phyloP scores from a whole-genome alignment of 2,113 vertebrate species.

The Poeciliopsis occidentalis region DNA sequence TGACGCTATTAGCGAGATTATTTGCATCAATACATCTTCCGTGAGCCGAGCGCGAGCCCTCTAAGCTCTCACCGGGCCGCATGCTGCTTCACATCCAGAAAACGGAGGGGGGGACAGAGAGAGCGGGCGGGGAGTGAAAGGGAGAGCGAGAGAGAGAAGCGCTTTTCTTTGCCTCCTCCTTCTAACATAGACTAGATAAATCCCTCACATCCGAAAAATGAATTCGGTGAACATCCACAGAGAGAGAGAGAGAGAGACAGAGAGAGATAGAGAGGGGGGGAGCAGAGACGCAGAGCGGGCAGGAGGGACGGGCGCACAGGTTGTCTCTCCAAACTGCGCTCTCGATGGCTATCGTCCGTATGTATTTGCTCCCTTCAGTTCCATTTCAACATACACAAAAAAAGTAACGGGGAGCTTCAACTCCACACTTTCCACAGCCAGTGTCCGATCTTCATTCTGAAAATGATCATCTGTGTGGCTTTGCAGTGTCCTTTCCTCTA shows the following conservation, averaged over 20 bases:
- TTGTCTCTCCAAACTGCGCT: constrained; percentile 48
- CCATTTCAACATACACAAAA: constrained; percentile 25
- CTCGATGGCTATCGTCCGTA: constrained; percentile 36
- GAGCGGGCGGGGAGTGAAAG: neutral
- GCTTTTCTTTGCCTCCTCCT: constrained; percentile 56
- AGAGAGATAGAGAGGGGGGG: neutral
- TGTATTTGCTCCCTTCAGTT: constrained; percentile 55
- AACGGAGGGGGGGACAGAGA: constrained; percentile 39
- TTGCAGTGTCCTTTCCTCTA: neutral
- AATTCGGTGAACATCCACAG: constrained; percentile 63
- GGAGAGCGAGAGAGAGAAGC: constrained; percentile 12
- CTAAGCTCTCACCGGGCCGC: constrained; percentile 78
- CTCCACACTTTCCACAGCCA: constrained; percentile 57
- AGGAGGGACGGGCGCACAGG: constrained; percentile 56
- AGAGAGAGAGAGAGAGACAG: neutral
- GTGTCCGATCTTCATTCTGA: constrained; percentile 49
- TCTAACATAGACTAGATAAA: constrained; percentile 68
- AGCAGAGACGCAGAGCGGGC: constrained; percentile 7
- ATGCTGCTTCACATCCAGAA: constrained; percentile 80
- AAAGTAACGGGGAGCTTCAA: constrained; percentile 58
- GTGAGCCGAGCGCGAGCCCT: constrained; percentile 76
- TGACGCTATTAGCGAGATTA: constrained; percentile 43
- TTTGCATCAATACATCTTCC: constrained; percentile 62
- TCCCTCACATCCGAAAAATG: constrained; percentile 64
- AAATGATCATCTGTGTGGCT: constrained; percentile 18